Conservation (phyloP, 2,888 invertebrate species). For the Melinaea marsaeus region DNA sequence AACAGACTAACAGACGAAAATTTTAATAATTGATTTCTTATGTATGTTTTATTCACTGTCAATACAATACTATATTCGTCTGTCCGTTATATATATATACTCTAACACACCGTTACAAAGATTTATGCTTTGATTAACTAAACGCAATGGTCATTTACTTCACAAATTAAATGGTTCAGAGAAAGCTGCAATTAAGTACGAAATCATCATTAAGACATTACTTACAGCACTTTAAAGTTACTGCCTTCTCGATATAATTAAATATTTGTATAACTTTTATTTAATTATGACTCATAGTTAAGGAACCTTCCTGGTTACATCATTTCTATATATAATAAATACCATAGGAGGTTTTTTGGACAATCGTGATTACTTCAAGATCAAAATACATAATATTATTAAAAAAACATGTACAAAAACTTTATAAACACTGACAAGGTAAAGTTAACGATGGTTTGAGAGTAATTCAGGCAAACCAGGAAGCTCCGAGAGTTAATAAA, state of each 20-base stretch:
- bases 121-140: conserved; percentile 29
- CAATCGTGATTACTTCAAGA: conserved; percentile 65
- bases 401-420: conserved; percentile 65
- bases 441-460: conserved; percentile 63
- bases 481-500: conserved; percentile 58
- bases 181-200: conserved; percentile 13
- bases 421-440: conserved; percentile 65
- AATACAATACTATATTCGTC: too few relatives aligned
- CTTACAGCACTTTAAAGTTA: not conserved
- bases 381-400: conserved; percentile 62
- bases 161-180: conserved; percentile 20
- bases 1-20: too few relatives aligned
- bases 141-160: conserved; percentile 29
- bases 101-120: conserved; percentile 23
- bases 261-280: conserved; percentile 18
- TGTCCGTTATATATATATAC: too few relatives aligned
- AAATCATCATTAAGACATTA: not conserved
- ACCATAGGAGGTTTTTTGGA: conserved; percentile 48
- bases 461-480: conserved; percentile 66
- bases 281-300: conserved; percentile 34
- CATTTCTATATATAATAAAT: conserved; percentile 54
- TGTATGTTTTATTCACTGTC: too few relatives aligned
- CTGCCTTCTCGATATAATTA: not conserved
- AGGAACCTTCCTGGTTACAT: conserved; percentile 56
- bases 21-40: too few relatives aligned